Base-by-base conservation (phyloP, 2,113 vertebrate genomes). In the Girardinichthys multiradiatus region DNA sequence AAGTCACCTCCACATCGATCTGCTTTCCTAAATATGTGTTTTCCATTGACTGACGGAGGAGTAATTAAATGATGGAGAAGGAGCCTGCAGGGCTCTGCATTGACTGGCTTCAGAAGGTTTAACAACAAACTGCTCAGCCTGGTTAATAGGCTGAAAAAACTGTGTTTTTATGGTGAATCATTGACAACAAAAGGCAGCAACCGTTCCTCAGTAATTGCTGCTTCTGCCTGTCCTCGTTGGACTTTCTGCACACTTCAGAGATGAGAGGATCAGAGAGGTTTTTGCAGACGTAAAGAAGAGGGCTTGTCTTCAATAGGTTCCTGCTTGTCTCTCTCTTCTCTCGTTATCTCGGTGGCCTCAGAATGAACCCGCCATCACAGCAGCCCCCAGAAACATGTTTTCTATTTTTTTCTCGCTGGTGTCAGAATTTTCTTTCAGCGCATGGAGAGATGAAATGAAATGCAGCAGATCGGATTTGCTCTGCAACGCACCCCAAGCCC, bases 361-460 rank as follows among this genome's bases (percentile, higher is more conserved):
- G 29, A 4, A 67, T 90, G 87, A 92, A 91, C 87, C 75, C 68
- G 31, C 29, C 28, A 70, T 83, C 83, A 31, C 82, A 81, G 80
- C 81, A 65, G 75, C 80, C 79, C 60, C 33, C 27, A 77, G 76
- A 79, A 83, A 79, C 54, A 27, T 68, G 51, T 19, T 45, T 31
- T 39, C 26, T 35, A 57, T 58, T 48, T 64, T 59, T 61, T 63
- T 69, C 30, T 67, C 28, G 72, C 54, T 80, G 64, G 74, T 73
- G 82, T 90, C 84, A 89, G 60, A 87, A 74, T 87, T 68, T 77
- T 74, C 68, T 87, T 24, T 72, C 21, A 9, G 72, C 71, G 73
- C 67, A 70, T 60, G 73, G 17, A 57, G 45, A 84, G 89, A 90
- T 87, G 69, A 92, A 88, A 91, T 90, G 87, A 92, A 91, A 92